Evolutionary conservation across 2,113 vertebrate genomes (phyloP).

Genomic region (Thunnus maccoyii): DNA sequence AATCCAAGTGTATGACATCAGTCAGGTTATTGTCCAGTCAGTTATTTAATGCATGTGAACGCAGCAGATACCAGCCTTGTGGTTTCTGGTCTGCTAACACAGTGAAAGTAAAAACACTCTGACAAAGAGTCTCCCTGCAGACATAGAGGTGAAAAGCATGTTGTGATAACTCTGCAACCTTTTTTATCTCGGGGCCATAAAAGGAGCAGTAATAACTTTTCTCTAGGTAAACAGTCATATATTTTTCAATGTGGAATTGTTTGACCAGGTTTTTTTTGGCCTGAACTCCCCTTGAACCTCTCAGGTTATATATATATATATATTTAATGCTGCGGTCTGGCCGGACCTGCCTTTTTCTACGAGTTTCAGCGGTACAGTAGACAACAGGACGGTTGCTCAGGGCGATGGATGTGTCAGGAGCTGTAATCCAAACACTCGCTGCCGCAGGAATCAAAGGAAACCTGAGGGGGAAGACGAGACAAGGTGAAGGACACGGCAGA

Average conservation of each 20-base stretch:
- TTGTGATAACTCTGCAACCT: conserved; percentile 1
- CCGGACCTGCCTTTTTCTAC: conserved; percentile 27
- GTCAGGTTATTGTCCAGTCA: background rate
- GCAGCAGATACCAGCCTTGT: background rate
- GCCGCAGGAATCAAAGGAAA: conserved; percentile 61
- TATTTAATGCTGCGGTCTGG: conserved; percentile 52
- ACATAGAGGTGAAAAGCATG: background rate
- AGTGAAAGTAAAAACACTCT: background rate
- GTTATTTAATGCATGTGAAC: background rate
- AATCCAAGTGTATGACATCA: too few species aligned
- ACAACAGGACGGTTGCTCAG: conserved; percentile 56
- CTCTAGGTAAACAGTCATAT: conserved; percentile 39
- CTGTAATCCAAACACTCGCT: conserved; percentile 14
- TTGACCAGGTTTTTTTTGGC: conserved; percentile 16
- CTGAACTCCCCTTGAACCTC: conserved; percentile 62
- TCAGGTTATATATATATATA: conserved; percentile 24
- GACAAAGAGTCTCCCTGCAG: background rate
- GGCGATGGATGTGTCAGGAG: conserved; percentile 54
- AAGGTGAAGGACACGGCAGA: conserved; percentile 64
- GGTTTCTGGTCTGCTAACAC: background rate
- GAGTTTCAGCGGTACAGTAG: conserved; percentile 33
- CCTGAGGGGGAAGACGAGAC: conserved; percentile 23
- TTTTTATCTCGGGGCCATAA: background rate
- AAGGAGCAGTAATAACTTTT: conserved; percentile 26
- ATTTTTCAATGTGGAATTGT: conserved; percentile 44